A percentile compares a stretch with the other conserved stretches of the same genome.
These are phyloP conservation scores for Loxodonta africana DNA, from an alignment of 2,113 vertebrate genomes.

Conservation along the genomic window DNA sequence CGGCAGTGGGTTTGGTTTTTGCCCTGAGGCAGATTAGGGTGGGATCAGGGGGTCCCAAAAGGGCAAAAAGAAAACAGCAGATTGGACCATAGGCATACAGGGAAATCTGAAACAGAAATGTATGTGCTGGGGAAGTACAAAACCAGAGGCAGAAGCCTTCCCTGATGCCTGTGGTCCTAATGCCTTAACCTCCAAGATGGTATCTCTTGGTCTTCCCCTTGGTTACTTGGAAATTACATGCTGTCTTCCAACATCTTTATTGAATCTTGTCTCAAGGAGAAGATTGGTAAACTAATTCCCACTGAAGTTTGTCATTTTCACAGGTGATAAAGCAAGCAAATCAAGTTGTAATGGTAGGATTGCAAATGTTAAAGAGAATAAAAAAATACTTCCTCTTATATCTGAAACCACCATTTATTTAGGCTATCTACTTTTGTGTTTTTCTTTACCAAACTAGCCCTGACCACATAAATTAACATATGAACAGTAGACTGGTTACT, in stretches of 20 bases:
- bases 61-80: constrained; percentile 18
- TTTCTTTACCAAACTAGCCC: neutral
- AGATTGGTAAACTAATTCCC: neutral
- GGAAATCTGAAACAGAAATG: neutral
- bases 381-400: neutral
- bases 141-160: neutral
- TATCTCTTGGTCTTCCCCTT: neutral
- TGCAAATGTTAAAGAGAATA: neutral
- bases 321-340: neutral
- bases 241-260: constrained; percentile 21
- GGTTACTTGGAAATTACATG: neutral
- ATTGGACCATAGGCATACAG: neutral
- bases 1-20: too few relatives aligned
- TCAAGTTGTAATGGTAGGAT: neutral
- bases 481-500: neutral
- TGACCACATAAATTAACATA: neutral
- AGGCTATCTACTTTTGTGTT: neutral
- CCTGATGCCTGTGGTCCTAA: neutral
- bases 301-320: neutral
- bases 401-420: neutral
- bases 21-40: constrained; percentile 61
- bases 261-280: neutral
- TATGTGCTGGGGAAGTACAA: neutral
- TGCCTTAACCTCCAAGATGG: neutral
- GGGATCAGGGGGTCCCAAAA: neutral